A percentile compares a stretch with the other conserved stretches of the same genome.
Conservation (phyloP, 2,113 vertebrate genomes). For the Leptobrachium ailaonicum region DNA sequence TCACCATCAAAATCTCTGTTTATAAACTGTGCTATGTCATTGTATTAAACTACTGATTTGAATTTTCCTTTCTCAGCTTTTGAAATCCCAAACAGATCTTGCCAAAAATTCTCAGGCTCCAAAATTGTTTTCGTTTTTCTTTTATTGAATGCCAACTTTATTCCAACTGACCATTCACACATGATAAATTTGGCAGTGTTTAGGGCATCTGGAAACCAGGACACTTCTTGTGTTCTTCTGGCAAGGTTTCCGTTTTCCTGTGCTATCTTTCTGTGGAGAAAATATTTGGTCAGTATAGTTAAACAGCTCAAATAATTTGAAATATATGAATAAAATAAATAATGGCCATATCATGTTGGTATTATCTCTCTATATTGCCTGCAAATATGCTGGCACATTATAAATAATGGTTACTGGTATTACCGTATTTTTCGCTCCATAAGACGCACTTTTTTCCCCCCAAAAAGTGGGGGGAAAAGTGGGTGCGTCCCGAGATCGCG, state of each 20-base stretch:
- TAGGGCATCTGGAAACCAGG: slow-evolving; percentile 40
- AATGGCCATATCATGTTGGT: too few species aligned
- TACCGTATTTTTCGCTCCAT: too few species aligned
- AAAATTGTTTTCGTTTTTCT: slow-evolving; percentile 7
- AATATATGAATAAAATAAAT: too few species aligned
- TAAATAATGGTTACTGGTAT: too few species aligned
- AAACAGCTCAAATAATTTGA: too few species aligned
- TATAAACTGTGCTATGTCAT: slow-evolving; percentile 39
- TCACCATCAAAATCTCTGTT: background rate
- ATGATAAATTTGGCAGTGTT: slow-evolving; percentile 34
- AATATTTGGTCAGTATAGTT: too few species aligned
- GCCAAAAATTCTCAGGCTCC: slow-evolving; percentile 35
- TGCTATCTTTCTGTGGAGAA: too few species aligned
- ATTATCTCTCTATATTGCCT: too few species aligned
- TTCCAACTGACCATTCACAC: slow-evolving; percentile 39
- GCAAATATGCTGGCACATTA: too few species aligned
- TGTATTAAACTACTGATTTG: slow-evolving; percentile 2
- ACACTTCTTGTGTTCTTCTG: background rate
- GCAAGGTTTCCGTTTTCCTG: slow-evolving; percentile 3
- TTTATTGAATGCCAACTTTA: slow-evolving; percentile 34
- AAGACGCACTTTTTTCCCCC: too few species aligned
- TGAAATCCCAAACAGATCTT: slow-evolving; percentile 4
- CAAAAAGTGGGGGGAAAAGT: too few species aligned
- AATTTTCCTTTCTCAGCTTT: slow-evolving; percentile 5
- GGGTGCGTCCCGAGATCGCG: too few species aligned